Evolutionary conservation across 2,888 invertebrate genomes (phyloP).

Genomic region (Dastarcus helophoroides): DNA sequence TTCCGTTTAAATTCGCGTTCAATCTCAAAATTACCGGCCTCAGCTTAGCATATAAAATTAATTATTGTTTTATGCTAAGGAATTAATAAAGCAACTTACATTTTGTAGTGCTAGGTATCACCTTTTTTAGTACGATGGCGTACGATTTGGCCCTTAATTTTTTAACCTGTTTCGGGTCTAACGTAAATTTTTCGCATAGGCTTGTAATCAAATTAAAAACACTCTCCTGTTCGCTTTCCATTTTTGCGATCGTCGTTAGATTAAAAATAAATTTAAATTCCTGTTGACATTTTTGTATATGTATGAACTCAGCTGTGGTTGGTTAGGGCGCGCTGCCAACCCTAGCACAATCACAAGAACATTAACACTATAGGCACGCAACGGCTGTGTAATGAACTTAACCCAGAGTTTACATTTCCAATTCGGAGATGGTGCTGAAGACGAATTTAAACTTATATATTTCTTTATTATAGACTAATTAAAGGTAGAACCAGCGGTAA

Average conservation of each 20-base stretch:
- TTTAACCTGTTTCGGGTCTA: constrained; percentile 18
- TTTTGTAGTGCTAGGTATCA: constrained; percentile 5
- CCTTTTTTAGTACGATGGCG: constrained; percentile 24
- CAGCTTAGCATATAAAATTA: constrained; percentile 14
- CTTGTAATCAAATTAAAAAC: constrained; percentile 27
- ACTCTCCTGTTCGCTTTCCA: constrained; percentile 12
- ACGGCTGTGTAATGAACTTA: too few species aligned
- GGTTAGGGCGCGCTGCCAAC: too few species aligned
- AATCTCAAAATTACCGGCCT: neutral
- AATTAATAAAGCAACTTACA: constrained; percentile 8
- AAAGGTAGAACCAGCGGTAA: too few species aligned
- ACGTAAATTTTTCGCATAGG: constrained; percentile 27
- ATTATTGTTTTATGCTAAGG: constrained; percentile 14
- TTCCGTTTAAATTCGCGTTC: constrained; percentile 12
- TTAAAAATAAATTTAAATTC: neutral
- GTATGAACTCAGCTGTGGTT: too few species aligned
- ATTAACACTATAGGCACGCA: too few species aligned
- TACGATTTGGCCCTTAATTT: constrained; percentile 25
- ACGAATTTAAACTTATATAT: too few species aligned
- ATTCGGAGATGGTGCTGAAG: too few species aligned
- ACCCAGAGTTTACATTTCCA: too few species aligned
- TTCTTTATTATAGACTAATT: too few species aligned
- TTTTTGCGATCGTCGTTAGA: neutral
- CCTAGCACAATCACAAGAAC: too few species aligned
- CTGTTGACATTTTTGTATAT: neutral